phyloP scores from a whole-genome alignment of 2,888 invertebrate genomes.

The Cantharis nigra region DNA sequence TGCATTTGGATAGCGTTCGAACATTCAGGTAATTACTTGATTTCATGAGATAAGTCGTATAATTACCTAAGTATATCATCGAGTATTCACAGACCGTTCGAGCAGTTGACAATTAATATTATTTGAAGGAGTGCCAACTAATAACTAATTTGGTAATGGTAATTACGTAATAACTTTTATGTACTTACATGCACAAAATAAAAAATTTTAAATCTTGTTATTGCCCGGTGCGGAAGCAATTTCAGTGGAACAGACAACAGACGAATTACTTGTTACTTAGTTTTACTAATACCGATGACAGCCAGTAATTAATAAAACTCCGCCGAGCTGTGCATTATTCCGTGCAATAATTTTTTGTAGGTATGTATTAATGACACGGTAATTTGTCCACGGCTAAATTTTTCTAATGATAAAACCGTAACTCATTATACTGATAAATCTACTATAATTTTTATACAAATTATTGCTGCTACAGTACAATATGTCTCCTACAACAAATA shows the following conservation, averaged over 20 bases:
- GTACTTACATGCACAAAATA: conserved; percentile 20
- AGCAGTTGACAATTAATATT: conserved; percentile 37
- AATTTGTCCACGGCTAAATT: not conserved
- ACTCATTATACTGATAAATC: not conserved
- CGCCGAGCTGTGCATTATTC: conserved; percentile 19
- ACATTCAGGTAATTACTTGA: conserved; percentile 34
- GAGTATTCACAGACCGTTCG: conserved; percentile 30
- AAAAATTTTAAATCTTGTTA: conserved; percentile 22
- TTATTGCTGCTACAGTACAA: not conserved
- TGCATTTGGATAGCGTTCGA: conserved; percentile 21
- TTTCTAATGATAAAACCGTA: not conserved
- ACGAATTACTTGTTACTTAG: conserved; percentile 42
- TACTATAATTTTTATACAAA: not conserved
- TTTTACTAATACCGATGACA: conserved; percentile 43
- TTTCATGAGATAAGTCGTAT: conserved; percentile 38
- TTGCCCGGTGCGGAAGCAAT: conserved; percentile 10
- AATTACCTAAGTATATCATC: conserved; percentile 39
- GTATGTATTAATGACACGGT: conserved; percentile 6
- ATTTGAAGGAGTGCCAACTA: conserved; percentile 33
- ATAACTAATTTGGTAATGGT: conserved; percentile 35
- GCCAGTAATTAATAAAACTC: conserved; percentile 42
- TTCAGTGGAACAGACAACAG: conserved; percentile 35
- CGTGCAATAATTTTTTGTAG: conserved; percentile 13
- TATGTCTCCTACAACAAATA: not conserved
- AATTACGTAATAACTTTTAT: conserved; percentile 15